Evolutionary conservation across 2,888 invertebrate species (phyloP).

Genomic region (Hypsopygia costalis): DNA sequence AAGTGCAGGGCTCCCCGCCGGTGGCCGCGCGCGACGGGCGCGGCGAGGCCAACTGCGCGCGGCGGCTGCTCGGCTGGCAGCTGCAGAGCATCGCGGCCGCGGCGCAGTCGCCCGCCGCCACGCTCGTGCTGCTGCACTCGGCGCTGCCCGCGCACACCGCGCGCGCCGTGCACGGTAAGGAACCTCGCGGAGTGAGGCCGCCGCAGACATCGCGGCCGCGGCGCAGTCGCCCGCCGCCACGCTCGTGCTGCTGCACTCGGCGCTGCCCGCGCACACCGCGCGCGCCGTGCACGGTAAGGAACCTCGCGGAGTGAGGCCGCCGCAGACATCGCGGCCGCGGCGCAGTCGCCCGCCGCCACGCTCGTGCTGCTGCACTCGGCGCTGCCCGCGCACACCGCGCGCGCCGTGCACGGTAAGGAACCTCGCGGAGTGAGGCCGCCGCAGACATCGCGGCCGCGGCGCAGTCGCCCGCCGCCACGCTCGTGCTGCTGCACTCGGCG

Average conservation of each 20-base stretch:
- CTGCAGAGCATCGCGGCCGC: slow-evolving; percentile 89
- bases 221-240: slow-evolving; percentile 90
- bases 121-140: slow-evolving; percentile 88
- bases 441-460: slow-evolving; percentile 88
- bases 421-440: no score
- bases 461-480: slow-evolving; percentile 88
- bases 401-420: slow-evolving; percentile 42
- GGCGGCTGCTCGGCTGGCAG: slow-evolving; percentile 80
- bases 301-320: no score
- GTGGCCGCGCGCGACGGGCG: slow-evolving; percentile 13
- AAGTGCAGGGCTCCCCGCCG: slow-evolving; percentile 52
- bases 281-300: slow-evolving; percentile 43
- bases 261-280: slow-evolving; percentile 78
- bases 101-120: slow-evolving; percentile 89
- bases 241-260: slow-evolving; percentile 87
- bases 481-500: slow-evolving; percentile 87
- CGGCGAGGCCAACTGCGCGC: slow-evolving; percentile 25
- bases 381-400: slow-evolving; percentile 78
- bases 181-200: no score
- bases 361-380: slow-evolving; percentile 87
- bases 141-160: slow-evolving; percentile 79
- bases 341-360: slow-evolving; percentile 89
- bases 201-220: slow-evolving; percentile 87
- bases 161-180: slow-evolving; percentile 44
- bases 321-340: slow-evolving; percentile 88